Evolutionary conservation across 2,113 vertebrate species (phyloP), one percentile per base, ranked within the genome.

Genomic region (Ochotona curzoniae): DNA sequence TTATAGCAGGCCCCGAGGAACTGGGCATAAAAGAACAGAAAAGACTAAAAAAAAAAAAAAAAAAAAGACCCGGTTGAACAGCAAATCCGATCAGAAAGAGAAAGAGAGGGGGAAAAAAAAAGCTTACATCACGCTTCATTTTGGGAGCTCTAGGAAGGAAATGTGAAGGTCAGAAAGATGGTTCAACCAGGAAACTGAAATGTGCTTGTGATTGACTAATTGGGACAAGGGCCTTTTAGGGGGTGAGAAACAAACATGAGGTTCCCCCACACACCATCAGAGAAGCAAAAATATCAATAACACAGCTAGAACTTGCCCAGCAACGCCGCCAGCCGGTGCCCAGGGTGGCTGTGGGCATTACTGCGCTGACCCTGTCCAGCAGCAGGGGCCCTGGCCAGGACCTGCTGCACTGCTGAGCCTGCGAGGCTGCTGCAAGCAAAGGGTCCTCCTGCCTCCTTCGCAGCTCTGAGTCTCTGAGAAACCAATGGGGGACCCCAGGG

Each of bases 1-100:
- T 98, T 98, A 98, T 98, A 98, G 97, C 98, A 98, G 98, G 97
- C 98, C 97, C 96, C 38, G 95, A 98, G 98, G 96, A 97, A 97
- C 96, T 97, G 90, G 51, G 93, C 86, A 92, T 90, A 92, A 90
- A 96, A 85, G 60, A 93, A 87, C 69, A 74, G 86, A 73, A 81
- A 95, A 92, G 95, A 35, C 25, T n/a, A 70, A 90, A 94, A 61
- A 69, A 88, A 78, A 32, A 85, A 76, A 61, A 23, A 79, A 78
- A 32, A 85, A 76, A 47, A 57, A 64, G 21, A 79, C 92, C 95
- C 95, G 69, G 95, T 91, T 96, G 93, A 89, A 95, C 94, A 94
- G 79, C 79, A 97, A 97, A 97, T 96, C 91, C 44, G 21, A 96
- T 92, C 97, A 97, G 74, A 83, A 51, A 91, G 90, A 94, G 96